Evolutionary conservation across 1,140 invertebrate species (phyloP), one percentile per base, ranked within the genome.

Genomic region (Melitaea cinxia): DNA sequence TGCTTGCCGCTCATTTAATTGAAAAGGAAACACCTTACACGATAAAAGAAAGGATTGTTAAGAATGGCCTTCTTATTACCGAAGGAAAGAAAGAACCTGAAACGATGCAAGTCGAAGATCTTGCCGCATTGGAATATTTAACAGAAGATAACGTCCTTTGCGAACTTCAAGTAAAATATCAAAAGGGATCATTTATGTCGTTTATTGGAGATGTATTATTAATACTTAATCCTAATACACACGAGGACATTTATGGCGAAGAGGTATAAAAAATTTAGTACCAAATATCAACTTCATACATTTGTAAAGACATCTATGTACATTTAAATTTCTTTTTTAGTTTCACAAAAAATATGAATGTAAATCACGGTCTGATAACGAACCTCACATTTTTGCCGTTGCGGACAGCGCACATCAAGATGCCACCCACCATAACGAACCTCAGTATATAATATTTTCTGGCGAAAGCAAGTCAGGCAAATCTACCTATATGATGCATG

Each of bases 121-220:
- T 98, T 53, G 96, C 97, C 0, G 94, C 95, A 0, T 88, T 98
- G 23, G 96, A 97, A 65, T 89, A 92, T 35, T 90, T 97, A 3
- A 94, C 94, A 26, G 97, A 98, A 85, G 95, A 97, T 42, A 91
- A 91, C 3, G 93, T 98, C n/a, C 84, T 98, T 1, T 91, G 94
- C 10, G 94, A 96, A 74, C 80, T 98, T 54, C 92, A 95, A 50
- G 93, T 94, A 42, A 93, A 97, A 73, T 93, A 96, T 71, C 87
- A 92, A 35, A 92, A 94, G 67, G 95, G 95, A 19, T 90, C 94
- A 57, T 96, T 95, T 72, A 97, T 97, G 72, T 97, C 96, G 1
- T 98, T 97, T 78, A 93, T 98, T 49, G 98, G 97, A 2, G 97
- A 99, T 82, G 94, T 98, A 55, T 91, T 98, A 28, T 73, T 99